Evolutionary conservation across 2,797 vertebrate genomes (phyloP).

Genomic region (Sus cebifrons): DNA sequence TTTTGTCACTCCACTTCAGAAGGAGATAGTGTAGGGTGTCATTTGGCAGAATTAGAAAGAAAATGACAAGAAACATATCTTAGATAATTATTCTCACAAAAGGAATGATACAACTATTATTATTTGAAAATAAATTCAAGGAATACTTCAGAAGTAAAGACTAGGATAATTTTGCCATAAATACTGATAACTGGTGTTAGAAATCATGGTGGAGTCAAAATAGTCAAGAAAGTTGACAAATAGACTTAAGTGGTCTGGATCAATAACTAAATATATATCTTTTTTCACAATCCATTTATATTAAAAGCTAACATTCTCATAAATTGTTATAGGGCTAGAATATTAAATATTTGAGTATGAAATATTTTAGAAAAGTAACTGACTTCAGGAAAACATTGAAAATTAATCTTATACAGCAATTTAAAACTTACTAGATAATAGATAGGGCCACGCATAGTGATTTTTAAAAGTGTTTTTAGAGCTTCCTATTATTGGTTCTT

Average conservation of each 20-base stretch:
- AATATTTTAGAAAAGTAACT: conserved; percentile 41
- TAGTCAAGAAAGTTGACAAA: neutral
- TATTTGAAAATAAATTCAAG: conserved; percentile 46
- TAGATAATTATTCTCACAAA: conserved; percentile 84
- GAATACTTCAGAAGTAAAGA: conserved; percentile 46
- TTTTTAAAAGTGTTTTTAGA: neutral
- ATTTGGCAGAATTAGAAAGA: conserved; percentile 86
- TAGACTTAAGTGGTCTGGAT: neutral
- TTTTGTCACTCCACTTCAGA: conserved; percentile 86
- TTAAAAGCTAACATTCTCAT: neutral
- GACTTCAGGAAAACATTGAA: neutral
- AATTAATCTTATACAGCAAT: conserved; percentile 7
- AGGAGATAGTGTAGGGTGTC: conserved; percentile 79
- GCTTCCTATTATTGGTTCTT: neutral
- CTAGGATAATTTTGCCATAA: conserved; percentile 20
- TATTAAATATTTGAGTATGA: neutral
- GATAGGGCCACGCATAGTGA: neutral
- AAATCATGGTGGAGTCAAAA: conserved; percentile 54
- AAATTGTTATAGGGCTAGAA: neutral
- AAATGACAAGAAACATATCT: conserved; percentile 82
- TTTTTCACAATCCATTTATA: conserved; percentile 10
- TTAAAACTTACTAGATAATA: neutral
- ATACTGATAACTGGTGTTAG: conserved; percentile 10
- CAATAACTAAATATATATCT: neutral
- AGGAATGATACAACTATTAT: conserved; percentile 76